Evolutionary conservation across 2,113 vertebrate species (phyloP).

Genomic region (Sceloporus undulatus): DNA sequence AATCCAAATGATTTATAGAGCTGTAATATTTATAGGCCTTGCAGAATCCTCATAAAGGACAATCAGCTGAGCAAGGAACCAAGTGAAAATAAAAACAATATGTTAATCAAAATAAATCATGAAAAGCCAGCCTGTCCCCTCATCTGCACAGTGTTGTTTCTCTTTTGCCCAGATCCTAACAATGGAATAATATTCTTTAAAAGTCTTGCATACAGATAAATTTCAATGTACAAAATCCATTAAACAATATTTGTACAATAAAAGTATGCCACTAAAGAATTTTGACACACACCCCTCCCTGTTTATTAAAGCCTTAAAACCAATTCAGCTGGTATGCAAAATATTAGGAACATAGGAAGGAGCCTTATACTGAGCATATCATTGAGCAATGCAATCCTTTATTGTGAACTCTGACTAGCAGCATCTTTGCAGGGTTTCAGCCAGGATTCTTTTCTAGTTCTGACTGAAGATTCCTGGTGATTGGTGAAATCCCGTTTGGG

Average conservation of each 20-base stretch:
- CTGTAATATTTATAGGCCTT: constrained; percentile 26
- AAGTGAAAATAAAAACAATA: background rate
- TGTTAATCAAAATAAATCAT: constrained; percentile 17
- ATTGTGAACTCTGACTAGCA: too few species aligned
- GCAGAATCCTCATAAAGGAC: constrained; percentile 30
- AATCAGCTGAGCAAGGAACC: background rate
- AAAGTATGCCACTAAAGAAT: background rate
- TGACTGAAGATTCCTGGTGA: too few species aligned
- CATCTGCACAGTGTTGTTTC: background rate
- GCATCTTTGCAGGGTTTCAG: too few species aligned
- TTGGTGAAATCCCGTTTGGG: too few species aligned
- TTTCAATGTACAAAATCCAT: constrained; percentile 6
- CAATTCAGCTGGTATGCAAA: constrained; percentile 2
- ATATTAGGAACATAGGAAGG: too few species aligned
- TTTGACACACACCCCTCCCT: background rate
- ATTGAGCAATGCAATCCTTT: too few species aligned
- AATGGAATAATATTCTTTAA: background rate
- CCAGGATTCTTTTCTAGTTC: too few species aligned
- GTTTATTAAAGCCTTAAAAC: background rate
- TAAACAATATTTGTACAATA: constrained; percentile 38
- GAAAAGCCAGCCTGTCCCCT: background rate
- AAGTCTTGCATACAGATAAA: background rate
- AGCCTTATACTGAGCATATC: too few species aligned
- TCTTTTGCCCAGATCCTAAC: constrained; percentile 30
- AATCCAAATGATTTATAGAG: constrained; percentile 40